Evolutionary conservation across 2,888 invertebrate species (phyloP).

Genomic region (Ferrisia virgata): DNA sequence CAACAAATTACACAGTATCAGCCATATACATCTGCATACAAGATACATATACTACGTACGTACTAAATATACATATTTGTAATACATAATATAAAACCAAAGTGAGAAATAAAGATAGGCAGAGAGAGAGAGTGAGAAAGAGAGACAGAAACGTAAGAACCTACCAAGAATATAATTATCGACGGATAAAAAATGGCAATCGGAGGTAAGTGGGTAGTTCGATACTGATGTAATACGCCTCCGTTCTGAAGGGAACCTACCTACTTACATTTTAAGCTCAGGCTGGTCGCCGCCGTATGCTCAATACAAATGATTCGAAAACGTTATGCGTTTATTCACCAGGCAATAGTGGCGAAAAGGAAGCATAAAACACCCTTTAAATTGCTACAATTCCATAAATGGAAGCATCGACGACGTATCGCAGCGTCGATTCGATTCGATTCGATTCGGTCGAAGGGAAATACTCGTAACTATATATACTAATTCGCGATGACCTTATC

Average conservation of each 20-base stretch:
- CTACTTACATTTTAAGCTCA: background rate
- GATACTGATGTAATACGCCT: constrained; percentile 37
- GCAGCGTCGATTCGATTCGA: background rate
- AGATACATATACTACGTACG: no score
- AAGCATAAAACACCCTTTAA: background rate
- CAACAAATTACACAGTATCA: background rate
- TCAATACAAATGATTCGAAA: no score
- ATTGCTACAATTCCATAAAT: background rate
- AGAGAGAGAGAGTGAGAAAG: background rate
- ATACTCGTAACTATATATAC: no score
- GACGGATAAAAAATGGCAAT: constrained; percentile 10
- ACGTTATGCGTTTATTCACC: no score
- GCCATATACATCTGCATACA: no score
- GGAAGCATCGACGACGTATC: background rate
- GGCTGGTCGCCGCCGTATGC: no score
- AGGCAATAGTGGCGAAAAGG: background rate
- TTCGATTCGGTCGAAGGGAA: background rate
- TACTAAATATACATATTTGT: no score
- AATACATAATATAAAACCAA: no score
- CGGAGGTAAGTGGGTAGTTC: constrained; percentile 22
- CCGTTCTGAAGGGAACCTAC: constrained; percentile 33
- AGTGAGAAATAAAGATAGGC: no score
- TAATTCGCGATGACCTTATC: background rate
- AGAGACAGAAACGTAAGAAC: background rate
- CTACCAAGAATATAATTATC: background rate